Base-by-base conservation (phyloP, 2,797 vertebrate species). In the Malacoctenus gilli region DNA sequence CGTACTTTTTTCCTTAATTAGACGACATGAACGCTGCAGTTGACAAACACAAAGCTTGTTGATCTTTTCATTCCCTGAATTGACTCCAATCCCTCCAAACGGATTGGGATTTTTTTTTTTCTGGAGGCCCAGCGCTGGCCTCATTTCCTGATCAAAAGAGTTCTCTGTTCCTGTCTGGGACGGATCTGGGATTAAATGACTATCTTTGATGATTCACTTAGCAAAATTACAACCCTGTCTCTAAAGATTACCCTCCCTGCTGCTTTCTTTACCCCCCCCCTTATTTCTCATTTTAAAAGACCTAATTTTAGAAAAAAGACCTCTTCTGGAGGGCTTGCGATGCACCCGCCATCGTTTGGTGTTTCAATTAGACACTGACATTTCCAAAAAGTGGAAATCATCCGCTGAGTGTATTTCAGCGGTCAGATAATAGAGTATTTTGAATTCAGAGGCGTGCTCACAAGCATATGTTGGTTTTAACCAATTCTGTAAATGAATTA, bases 131-230 rank as follows among this genome's bases (percentile, higher is more conserved):
- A 64, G 65, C 23, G 52, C 62, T 82, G 88, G 71, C 87, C 72
- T 85, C 77, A 79, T 89, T 89, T 86, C 82, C 76, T 88, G 85
- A 88, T 89, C 84, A 91, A 90, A 90, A 84, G 79, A 76, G 54
- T 80, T 66, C 59, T 69, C 50, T 77, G 68, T 75, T 85, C 72
- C 66, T 82, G 79, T 80, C 84, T 83, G 63, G 80, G 78, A 83
- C 72, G 75, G 82, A 89, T 87, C 78, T 83, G 83, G 89, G 89
- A 92, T 92, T 91, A 91, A 89, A 90, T 82, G 73, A 37, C 71
- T 72, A 86, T 85, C 91, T 90, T 90, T 90, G 89, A 90, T 89
- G 86, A 86, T 56, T 89, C 86, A 87, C 89, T 91, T 90, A 89
- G 72, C 60, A 66, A 89, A 89, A 92, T 92, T 89, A 87, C 85